Base-by-base conservation (phyloP, 2,113 vertebrate genomes). In the Chaetodon trifascialis region DNA sequence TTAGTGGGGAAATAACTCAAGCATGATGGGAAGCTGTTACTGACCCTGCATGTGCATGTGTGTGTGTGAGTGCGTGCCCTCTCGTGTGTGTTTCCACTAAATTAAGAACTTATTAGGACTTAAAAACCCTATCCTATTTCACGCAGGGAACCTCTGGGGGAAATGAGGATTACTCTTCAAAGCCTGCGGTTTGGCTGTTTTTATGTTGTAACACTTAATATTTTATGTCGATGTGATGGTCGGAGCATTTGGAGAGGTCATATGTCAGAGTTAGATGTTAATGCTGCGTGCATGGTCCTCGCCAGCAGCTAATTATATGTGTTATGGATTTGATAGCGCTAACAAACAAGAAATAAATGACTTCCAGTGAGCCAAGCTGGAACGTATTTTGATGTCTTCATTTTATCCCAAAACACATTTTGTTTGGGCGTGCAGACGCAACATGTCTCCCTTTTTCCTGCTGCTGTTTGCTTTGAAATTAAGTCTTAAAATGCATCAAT, bases 101-200 rank as follows among this genome's bases (percentile, higher is more conserved):
- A 91, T 93, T 88, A 90, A 89, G 86, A 88, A 91, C 75, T 91
- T 92, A 93, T 93, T 92, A 85, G 86, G 87, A 88, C 84, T 93
- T 91, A 85, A 88, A 90, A 91, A 84, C 47, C 83, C 47, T 51
- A 84, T 92, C 86, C 68, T 40, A 70, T 93, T 94, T 92, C 90
- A 91, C 36, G 46, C 78, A 16, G 73, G 58, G 78, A 88, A 73
- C 86, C 87, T 90, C 83, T 47, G 40, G 77, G 77, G 85, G 70
- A 63, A 86, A 78, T 11, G 36, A 59, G 87, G 83, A 85, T 88
- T 87, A 87, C 63, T 73, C 91, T 88, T 94, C 88, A 94, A 93
- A 94, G 89, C 72, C 55, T 36, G 73, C 5, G 19, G 84, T 86
- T 75, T 81, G 79, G 59, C 68, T 85, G 58, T 73, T 79, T 91